These are phyloP conservation scores for Procambarus virginalis DNA, from an alignment of 1,140 invertebrate species.

Conservation along the genomic window DNA sequence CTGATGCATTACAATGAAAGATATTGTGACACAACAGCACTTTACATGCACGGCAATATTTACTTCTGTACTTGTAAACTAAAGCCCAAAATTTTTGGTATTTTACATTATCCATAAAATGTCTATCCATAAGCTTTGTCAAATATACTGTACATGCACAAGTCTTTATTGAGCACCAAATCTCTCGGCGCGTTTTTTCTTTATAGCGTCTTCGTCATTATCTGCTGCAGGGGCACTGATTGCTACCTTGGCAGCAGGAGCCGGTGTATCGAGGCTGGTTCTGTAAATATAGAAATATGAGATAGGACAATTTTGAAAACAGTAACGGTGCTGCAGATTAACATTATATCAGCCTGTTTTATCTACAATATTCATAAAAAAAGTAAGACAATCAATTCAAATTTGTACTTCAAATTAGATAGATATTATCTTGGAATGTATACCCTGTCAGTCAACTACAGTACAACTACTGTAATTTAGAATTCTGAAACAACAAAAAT, in stretches of 20 bases:
- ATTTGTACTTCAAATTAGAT: no score
- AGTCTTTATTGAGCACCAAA: background rate
- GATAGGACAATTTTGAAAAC: background rate
- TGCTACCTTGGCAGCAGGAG: background rate
- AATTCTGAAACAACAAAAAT: no score
- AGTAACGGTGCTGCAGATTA: no score
- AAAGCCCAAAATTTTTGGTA: background rate
- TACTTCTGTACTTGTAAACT: background rate
- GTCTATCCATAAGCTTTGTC: background rate
- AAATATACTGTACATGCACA: background rate
- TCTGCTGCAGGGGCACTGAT: background rate
- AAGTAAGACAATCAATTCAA: no score
- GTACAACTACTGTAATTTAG: no score
- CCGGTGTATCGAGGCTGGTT: background rate
- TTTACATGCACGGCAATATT: background rate
- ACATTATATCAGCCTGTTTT: no score
- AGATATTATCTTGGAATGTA: no score
- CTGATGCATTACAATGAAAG: background rate
- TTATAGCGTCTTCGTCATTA: background rate
- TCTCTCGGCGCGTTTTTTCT: background rate
- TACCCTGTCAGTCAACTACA: no score
- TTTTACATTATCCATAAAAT: background rate
- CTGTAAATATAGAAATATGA: background rate
- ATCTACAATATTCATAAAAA: no score
- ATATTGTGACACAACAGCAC: background rate